Evolutionary conservation across 1,140 invertebrate genomes (phyloP).

Genomic region (Bombus confusus): DNA sequence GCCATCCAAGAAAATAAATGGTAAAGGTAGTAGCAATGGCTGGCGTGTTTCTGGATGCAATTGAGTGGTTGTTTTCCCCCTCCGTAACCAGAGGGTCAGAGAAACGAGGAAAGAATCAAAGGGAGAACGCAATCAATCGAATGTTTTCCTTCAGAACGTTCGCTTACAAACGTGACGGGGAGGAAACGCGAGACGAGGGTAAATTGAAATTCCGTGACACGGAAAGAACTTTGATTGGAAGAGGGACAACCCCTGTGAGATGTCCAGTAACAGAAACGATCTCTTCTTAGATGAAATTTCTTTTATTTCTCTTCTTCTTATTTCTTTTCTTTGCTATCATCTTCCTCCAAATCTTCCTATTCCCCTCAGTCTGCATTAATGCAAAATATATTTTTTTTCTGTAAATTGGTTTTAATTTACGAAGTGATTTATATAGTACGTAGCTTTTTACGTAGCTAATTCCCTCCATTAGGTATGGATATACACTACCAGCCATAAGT

Average conservation of each 20-base stretch:
- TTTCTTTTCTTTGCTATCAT: fast-evolving
- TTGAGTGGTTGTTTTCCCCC: slow-evolving; percentile 17
- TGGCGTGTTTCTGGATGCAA: slow-evolving; percentile 9
- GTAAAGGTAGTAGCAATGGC: background rate
- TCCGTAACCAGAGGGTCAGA: slow-evolving; percentile 47
- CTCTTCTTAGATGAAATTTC: background rate
- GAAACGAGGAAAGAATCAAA: slow-evolving; percentile 55
- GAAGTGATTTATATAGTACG: too few species aligned
- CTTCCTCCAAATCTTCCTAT: background rate
- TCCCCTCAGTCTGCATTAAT: fast-evolving
- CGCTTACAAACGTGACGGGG: slow-evolving; percentile 3
- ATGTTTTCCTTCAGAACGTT: slow-evolving; percentile 54
- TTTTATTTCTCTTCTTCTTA: background rate
- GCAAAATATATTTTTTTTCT: too few species aligned
- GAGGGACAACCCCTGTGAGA: slow-evolving; percentile 3
- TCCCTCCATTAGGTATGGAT: too few species aligned
- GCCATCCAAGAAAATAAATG: background rate
- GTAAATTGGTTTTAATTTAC: too few species aligned
- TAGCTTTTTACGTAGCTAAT: fast-evolving
- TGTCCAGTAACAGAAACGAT: background rate
- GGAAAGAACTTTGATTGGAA: slow-evolving; percentile 50
- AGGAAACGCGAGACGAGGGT: slow-evolving; percentile 30
- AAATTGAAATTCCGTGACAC: slow-evolving; percentile 63
- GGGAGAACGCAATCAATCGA: slow-evolving; percentile 55
- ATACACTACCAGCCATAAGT: too few species aligned